Base-by-base conservation (phyloP, 2,888 invertebrate genomes). In the Drosophila villosipedis region DNA sequence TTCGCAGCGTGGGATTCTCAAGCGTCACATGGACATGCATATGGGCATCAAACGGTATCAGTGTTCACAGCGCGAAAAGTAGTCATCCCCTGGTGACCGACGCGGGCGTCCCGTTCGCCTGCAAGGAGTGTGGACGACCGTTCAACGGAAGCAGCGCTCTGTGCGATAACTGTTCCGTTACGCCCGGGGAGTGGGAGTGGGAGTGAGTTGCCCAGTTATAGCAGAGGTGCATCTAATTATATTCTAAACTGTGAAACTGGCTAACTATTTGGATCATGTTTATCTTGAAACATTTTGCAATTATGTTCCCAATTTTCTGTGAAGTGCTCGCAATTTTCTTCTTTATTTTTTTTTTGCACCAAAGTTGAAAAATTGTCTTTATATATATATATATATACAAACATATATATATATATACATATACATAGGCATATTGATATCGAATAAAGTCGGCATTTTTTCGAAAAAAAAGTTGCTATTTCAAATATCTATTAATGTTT, bases 111-210 rank as follows among this genome's bases (percentile, higher is more conserved):
- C 2, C 30, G 30, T 30, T 30, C 30, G 30, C 30, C 30, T 6
- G 30, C 95, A 95, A 94, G 10, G 94, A 94, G 81, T 97, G 97
- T 91, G 94, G 94, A 64, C 95, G 96, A 53, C 94, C 94, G 12
- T 97, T 96, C 92, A 95, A 94, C 19, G 97, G 97, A 94, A 95
- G 95, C 84, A 96, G 96, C 84, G 96, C 12, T 14, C 96, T 0
- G 93, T 96, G 58, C 93, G 12, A 33, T 12, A 35, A 33, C 12
- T 35, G 12, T 35, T 95, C 71, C 93, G 97, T 9, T 97, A 97
- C 66, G 9, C 31, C 53, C 4, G 52, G 72, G 19, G 82, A 84
- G 14, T 7, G 64, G 19, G 82, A 84, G 14, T 7, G 64, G 54
- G 30, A 72, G 63, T 53, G 66, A 31, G 14, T 5, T 41, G 58